These are phyloP conservation scores for Gnatocerus cornutus DNA, from an alignment of 2,888 invertebrate genomes.

Conservation along the genomic window DNA sequence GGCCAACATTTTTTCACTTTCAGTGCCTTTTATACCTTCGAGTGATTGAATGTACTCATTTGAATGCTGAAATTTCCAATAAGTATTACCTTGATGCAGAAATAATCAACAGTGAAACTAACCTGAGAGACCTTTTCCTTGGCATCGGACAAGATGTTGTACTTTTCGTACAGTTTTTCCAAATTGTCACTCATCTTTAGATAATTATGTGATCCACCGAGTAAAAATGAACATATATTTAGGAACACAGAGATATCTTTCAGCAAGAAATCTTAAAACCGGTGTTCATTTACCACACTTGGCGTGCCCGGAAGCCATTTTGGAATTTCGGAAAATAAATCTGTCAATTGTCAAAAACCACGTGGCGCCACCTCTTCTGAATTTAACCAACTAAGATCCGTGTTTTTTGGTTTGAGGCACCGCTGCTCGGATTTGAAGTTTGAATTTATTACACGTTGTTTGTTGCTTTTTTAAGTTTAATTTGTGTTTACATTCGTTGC, in stretches of 20 bases:
- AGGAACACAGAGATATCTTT: neutral
- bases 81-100: neutral
- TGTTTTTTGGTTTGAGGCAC: no score
- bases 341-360: no score
- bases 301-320: slow-evolving; percentile 1
- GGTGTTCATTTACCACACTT: neutral
- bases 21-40: slow-evolving; percentile 89
- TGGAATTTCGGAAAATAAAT: neutral
- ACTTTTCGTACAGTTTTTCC: slow-evolving; percentile 88
- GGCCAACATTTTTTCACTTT: slow-evolving; percentile 93
- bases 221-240: neutral
- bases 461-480: no score
- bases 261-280: neutral
- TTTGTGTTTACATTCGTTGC: no score
- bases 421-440: no score
- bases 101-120: slow-evolving; percentile 65
- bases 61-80: slow-evolving; percentile 79
- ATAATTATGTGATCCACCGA: neutral
- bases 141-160: slow-evolving; percentile 90
- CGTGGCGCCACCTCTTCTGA: no score
- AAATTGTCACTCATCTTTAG: slow-evolving; percentile 64
- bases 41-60: slow-evolving; percentile 91
- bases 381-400: no score
- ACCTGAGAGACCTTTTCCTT: slow-evolving; percentile 93
- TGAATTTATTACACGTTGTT: no score